Conservation (phyloP, 2,888 invertebrate species). For the Helleia helle region DNA sequence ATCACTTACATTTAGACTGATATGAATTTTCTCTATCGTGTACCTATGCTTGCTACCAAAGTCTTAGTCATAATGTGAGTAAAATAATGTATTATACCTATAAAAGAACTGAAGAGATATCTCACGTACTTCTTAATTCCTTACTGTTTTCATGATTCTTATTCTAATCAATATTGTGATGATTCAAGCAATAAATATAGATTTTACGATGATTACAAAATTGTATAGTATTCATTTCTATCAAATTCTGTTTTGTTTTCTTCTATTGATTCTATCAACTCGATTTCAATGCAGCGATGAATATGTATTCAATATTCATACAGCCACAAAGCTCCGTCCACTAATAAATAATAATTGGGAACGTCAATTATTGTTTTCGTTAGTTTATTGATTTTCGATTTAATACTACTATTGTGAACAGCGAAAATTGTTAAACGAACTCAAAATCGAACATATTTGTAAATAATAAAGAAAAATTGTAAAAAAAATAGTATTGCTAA, state of each 20-base stretch:
- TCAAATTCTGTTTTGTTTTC: background rate
- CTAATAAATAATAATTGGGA: conserved; percentile 29
- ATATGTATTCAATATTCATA: too few species aligned
- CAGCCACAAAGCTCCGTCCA: conserved; percentile 65
- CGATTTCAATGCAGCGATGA: background rate
- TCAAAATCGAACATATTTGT: conserved; percentile 14
- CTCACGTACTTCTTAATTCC: conserved; percentile 3
- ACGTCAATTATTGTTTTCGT: conserved; percentile 22
- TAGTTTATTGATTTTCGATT: conserved; percentile 11
- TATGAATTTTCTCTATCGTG: conserved; percentile 30
- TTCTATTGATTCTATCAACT: background rate
- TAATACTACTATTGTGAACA: conserved; percentile 3
- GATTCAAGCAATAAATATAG: background rate
- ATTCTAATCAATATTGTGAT: too few species aligned
- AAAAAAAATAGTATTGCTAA: conserved; percentile 34
- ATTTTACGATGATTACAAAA: too few species aligned
- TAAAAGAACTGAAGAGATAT: conserved; percentile 11
- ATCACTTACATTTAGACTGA: conserved; percentile 37
- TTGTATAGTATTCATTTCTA: too few species aligned
- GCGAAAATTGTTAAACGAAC: conserved; percentile 15
- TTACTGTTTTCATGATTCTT: background rate
- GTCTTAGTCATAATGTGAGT: conserved; percentile 44
- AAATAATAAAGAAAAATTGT: conserved; percentile 16
- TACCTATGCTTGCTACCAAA: conserved; percentile 62
- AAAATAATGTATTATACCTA: conserved; percentile 16